phyloP scores from a whole-genome alignment of 2,888 invertebrate species.

The Ypsolopha scabrella region DNA sequence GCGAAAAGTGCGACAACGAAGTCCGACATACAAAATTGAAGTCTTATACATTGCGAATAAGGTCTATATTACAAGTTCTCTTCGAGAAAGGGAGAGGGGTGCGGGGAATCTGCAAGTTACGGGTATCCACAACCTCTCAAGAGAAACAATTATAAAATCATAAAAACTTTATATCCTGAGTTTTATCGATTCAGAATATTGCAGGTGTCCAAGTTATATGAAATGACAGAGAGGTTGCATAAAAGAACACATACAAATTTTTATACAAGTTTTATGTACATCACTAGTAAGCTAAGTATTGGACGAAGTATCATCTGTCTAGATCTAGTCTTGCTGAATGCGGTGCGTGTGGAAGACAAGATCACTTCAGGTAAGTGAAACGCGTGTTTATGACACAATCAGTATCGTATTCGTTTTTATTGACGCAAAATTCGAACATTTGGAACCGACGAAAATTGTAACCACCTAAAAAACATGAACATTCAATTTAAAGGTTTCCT shows the following conservation, averaged over 20 bases:
- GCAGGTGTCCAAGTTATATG: neutral
- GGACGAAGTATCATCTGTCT: conserved; percentile 2
- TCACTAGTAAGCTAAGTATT: conserved; percentile 29
- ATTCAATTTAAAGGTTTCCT: too few relatives aligned
- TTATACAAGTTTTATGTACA: conserved; percentile 44
- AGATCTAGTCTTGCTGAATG: neutral
- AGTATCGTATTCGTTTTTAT: too few relatives aligned
- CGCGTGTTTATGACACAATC: too few relatives aligned
- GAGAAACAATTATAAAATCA: neutral
- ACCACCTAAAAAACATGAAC: too few relatives aligned
- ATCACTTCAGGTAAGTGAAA: neutral
- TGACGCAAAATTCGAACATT: too few relatives aligned
- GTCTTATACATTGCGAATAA: conserved; percentile 1
- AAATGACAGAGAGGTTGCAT: neutral
- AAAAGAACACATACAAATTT: conserved; percentile 2
- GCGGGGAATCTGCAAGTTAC: conserved; percentile 1
- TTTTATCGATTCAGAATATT: neutral
- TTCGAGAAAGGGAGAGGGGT: neutral
- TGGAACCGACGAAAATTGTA: too few relatives aligned
- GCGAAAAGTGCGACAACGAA: conserved; percentile 22
- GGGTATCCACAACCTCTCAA: neutral
- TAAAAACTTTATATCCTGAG: neutral
- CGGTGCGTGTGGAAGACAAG: neutral
- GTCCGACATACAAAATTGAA: conserved; percentile 17
- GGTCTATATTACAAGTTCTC: neutral